These are phyloP conservation scores for Gymnothorax reevesii DNA, from an alignment of 2,797 vertebrate genomes.

Conservation along the genomic window DNA sequence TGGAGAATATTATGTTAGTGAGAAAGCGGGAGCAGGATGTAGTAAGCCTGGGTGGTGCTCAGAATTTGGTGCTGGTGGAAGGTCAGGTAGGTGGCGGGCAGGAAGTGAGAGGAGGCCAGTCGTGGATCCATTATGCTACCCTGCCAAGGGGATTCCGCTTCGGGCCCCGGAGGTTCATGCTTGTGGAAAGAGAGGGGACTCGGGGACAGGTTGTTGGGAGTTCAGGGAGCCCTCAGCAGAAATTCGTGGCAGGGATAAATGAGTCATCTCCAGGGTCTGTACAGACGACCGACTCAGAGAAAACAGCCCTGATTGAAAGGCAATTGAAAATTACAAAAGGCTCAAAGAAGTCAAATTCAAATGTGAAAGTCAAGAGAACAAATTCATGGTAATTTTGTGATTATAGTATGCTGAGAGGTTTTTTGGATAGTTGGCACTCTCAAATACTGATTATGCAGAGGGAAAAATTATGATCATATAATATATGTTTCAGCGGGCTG, in stretches of 20 bases:
- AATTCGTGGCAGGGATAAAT: background rate
- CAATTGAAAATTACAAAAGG: background rate
- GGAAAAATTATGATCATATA: background rate
- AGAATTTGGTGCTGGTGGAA: conserved; percentile 32
- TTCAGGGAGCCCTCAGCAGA: background rate
- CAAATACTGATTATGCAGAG: no score
- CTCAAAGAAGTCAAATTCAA: background rate
- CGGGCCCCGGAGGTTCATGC: conserved; percentile 16
- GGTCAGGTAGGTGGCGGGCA: background rate
- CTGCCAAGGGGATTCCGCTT: background rate
- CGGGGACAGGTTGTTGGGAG: background rate
- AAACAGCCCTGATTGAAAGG: background rate
- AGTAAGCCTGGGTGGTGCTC: conserved; percentile 14
- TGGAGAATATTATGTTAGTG: background rate
- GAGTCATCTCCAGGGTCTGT: background rate
- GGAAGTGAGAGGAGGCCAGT: conserved; percentile 18
- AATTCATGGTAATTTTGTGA: background rate
- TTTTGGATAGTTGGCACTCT: background rate
- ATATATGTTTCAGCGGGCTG: background rate
- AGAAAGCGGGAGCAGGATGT: background rate
- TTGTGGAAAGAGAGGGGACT: conserved; percentile 1
- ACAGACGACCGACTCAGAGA: background rate
- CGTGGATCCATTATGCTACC: conserved; percentile 43
- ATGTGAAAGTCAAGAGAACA: background rate
- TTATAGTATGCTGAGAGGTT: background rate